Conservation (phyloP, 1,140 invertebrate species). For the Helicorthomorpha holstii region DNA sequence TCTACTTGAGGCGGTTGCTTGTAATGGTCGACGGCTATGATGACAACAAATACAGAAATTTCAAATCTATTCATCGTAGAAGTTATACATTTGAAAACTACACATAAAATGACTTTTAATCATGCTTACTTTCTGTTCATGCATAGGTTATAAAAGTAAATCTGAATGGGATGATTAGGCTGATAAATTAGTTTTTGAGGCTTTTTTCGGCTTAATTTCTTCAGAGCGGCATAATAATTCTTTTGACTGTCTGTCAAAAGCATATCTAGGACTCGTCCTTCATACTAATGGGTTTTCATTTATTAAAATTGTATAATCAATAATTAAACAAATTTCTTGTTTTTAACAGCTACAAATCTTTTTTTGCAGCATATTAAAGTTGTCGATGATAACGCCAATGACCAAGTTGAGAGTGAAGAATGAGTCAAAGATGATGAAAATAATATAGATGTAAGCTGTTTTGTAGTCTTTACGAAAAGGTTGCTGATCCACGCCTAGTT, state of each 20-base stretch:
- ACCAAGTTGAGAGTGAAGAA: slow-evolving; percentile 87
- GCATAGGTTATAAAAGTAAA: slow-evolving; percentile 89
- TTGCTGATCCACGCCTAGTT: slow-evolving; percentile 70
- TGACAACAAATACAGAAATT: slow-evolving; percentile 84
- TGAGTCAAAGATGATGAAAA: slow-evolving; percentile 80
- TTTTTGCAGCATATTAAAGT: slow-evolving; percentile 87
- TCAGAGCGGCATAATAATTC: slow-evolving; percentile 95
- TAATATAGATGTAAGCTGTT: slow-evolving; percentile 77
- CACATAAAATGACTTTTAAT: not conserved
- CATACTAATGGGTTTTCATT: slow-evolving; percentile 81
- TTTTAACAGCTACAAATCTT: too few relatives aligned
- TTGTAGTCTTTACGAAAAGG: slow-evolving; percentile 68
- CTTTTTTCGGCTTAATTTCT: slow-evolving; percentile 87
- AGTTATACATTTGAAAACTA: not conserved
- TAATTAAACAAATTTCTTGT: too few relatives aligned
- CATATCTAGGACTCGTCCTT: slow-evolving; percentile 90
- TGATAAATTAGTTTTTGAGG: slow-evolving; percentile 91
- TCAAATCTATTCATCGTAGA: slow-evolving; percentile 50
- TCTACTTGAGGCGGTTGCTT: slow-evolving; percentile 73
- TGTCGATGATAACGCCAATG: slow-evolving; percentile 86
- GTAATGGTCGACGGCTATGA: slow-evolving; percentile 94
- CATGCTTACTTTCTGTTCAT: slow-evolving; percentile 59
- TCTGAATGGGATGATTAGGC: slow-evolving; percentile 79
- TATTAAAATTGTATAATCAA: too few relatives aligned
- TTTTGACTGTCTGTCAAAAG: slow-evolving; percentile 91